Conservation (phyloP, 2,113 vertebrate genomes). For the Spermophilus dauricus region DNA sequence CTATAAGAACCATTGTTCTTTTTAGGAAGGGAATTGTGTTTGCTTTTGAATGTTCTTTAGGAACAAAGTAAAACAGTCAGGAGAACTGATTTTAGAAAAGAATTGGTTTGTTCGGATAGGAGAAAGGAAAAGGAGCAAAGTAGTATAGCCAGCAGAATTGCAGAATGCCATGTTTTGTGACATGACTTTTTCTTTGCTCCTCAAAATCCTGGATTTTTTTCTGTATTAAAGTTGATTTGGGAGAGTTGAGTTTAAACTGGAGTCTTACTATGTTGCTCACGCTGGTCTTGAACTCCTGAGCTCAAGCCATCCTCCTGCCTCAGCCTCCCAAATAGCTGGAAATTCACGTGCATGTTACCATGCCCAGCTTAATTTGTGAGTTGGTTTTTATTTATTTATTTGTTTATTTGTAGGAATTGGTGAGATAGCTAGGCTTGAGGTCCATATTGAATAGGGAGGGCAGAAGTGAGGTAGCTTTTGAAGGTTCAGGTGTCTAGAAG, state of each 20-base stretch:
- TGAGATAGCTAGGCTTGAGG: neutral
- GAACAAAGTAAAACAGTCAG: neutral
- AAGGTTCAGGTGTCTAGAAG: neutral
- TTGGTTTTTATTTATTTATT: neutral
- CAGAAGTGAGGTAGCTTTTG: conserved; percentile 24
- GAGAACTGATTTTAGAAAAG: neutral
- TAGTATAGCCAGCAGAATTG: neutral
- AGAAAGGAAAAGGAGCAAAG: neutral
- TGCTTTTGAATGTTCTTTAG: neutral
- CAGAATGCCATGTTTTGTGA: neutral
- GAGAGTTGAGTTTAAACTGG: neutral
- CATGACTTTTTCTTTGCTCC: neutral
- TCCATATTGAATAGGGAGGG: neutral
- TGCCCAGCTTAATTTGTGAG: neutral
- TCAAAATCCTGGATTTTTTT: neutral
- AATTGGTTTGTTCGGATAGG: neutral
- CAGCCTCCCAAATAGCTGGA: neutral
- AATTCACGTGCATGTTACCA: neutral
- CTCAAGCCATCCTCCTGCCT: neutral
- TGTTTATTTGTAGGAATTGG: neutral
- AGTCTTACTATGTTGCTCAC: no score
- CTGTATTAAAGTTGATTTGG: neutral
- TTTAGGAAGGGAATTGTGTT: neutral
- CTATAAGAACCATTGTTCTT: neutral
- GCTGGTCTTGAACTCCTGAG: neutral